A percentile compares a stretch with the other conserved stretches of the same genome.
Evolutionary conservation across 1,140 invertebrate genomes (phyloP).

Genomic region (Lordiphosa collinella): DNA sequence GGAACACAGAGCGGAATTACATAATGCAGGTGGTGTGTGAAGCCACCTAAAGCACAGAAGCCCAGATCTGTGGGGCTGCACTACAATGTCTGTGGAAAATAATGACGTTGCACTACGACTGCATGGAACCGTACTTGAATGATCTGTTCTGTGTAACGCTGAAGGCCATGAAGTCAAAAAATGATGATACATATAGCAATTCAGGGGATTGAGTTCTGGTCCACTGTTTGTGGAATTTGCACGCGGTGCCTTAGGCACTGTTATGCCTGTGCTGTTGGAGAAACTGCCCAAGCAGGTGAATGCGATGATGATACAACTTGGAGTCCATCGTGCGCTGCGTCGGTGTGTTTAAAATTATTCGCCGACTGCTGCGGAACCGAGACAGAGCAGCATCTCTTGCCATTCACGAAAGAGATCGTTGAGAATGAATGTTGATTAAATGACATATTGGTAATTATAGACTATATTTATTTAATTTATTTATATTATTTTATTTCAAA

Average conservation of each 20-base stretch:
- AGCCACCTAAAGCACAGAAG: constrained; percentile 91
- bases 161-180: constrained; percentile 98
- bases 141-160: constrained; percentile 99
- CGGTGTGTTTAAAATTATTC: constrained; percentile 99
- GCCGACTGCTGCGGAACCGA: constrained; percentile 98
- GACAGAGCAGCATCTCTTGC: constrained; percentile 96
- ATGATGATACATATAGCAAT: constrained; percentile 97
- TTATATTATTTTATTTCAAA: no score
- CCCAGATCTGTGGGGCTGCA: constrained; percentile 95
- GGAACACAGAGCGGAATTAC: constrained; percentile 97
- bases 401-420: constrained; percentile 98
- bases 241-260: constrained; percentile 95
- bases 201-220: constrained; percentile 99
- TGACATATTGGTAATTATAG: no score
- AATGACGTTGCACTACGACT: constrained; percentile 98
- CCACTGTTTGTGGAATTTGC: constrained; percentile 99
- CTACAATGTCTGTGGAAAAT: constrained; percentile 99
- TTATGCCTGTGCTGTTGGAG: constrained; percentile 96
- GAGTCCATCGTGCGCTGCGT: constrained; percentile 99
- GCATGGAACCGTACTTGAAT: constrained; percentile 99
- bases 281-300: constrained; percentile 96
- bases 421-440: no score
- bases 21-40: constrained; percentile 99
- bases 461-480: no score
- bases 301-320: constrained; percentile 99